Base-by-base conservation (phyloP, 2,888 invertebrate species). In the Hydrotaea cyrtoneurina region DNA sequence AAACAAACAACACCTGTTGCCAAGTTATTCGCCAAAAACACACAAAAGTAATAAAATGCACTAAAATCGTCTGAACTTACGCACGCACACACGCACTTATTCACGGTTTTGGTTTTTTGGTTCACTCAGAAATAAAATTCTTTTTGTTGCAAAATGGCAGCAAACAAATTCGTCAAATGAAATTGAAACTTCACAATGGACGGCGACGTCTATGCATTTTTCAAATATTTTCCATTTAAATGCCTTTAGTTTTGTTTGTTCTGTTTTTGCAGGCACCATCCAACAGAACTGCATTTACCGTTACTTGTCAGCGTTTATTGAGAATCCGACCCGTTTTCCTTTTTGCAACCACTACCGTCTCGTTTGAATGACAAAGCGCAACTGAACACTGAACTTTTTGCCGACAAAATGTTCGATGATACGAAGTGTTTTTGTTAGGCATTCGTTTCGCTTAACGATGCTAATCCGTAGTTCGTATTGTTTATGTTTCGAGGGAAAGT, bases 1-100 rank as follows among this genome's bases (percentile, higher is more conserved):
- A 74, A 69, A 77, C 55, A 66, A 59, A 55, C 72, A 59, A 59
- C 83, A 83, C 77, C 80, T 83, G 80, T 78, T 80, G 66, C 74
- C 46, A 74, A 74, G 64, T 57, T 57, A 74, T 80, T 80, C 73
- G 66, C 26, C 13, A 23, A 71, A 62, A 74, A 10, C 23, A 50
- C 59, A 53, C 11, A 62, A 72, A 23, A 72, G 57, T 21, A 55
- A 21, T 5, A 59, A 59, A 23, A 53, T 72, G 21, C 43, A 75
- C 36, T 17, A 17, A 80, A 23, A 57, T 36, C n/a, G 15, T 53
- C 43, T 21, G 50, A 46, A 69, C 59, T n/a, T 50, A 76, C 75
- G 50, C 66, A 46, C 43, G 23, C 71, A 76, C 75, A 50, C 57
- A 46, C 43, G 23, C 76, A 36, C 36, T 3, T 72, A 46, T 13